These are phyloP conservation scores for Morpho helenor DNA, from an alignment of 2,888 invertebrate species.

Conservation along the genomic window DNA sequence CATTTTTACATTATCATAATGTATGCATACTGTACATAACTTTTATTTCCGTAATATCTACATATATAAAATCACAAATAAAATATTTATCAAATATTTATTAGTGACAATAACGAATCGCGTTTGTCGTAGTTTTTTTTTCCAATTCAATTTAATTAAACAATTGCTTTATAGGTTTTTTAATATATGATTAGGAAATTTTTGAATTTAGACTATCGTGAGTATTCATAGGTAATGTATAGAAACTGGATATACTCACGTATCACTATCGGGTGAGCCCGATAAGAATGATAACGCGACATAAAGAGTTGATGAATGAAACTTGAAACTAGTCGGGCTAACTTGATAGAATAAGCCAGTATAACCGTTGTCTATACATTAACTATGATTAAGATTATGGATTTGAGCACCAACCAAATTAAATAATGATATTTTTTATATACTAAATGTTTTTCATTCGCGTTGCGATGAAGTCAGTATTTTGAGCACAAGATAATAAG, in stretches of 20 bases:
- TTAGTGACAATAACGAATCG: slow-evolving; percentile 34
- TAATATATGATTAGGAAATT: too few relatives aligned
- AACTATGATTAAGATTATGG: slow-evolving; percentile 11
- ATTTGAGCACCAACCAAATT: slow-evolving; percentile 19
- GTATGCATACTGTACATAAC: slow-evolving; percentile 28
- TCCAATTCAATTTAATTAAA: background rate
- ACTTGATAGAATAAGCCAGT: too few relatives aligned
- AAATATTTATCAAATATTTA: slow-evolving; percentile 1
- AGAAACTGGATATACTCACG: too few relatives aligned
- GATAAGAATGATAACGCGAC: too few relatives aligned
- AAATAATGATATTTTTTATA: slow-evolving; percentile 23
- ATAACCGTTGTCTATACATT: too few relatives aligned
- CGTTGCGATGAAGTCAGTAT: slow-evolving; percentile 25
- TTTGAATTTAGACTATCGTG: too few relatives aligned
- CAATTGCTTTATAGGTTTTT: background rate
- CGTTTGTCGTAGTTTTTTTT: slow-evolving; percentile 51
- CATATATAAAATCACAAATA: slow-evolving; percentile 5
- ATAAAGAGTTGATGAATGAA: too few relatives aligned
- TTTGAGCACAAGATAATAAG: slow-evolving; percentile 22
- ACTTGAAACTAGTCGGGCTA: too few relatives aligned
- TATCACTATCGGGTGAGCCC: too few relatives aligned
- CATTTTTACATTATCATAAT: slow-evolving; percentile 24
- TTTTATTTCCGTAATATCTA: slow-evolving; percentile 20
- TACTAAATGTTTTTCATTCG: slow-evolving; percentile 24
- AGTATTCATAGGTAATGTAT: too few relatives aligned